A percentile compares a stretch with the other conserved stretches of the same genome.
These are phyloP conservation scores for Antheraea mylitta DNA, from an alignment of 1,140 invertebrate species.

Conservation along the genomic window DNA sequence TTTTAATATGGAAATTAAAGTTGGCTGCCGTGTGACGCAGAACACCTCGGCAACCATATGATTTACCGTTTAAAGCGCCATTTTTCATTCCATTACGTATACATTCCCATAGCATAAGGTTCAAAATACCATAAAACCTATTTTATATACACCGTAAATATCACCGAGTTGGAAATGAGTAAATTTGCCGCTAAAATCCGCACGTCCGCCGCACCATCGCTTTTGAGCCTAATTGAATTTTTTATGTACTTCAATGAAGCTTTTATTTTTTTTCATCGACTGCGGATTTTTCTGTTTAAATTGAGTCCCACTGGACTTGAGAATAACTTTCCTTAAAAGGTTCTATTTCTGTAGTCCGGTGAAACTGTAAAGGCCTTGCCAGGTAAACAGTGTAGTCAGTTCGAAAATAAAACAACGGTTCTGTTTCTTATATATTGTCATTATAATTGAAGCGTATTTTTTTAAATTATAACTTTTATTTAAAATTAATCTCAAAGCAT, in stretches of 20 bases:
- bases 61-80: slow-evolving; percentile 36
- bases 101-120: slow-evolving; percentile 18
- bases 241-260: slow-evolving; percentile 40
- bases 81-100: slow-evolving; percentile 15
- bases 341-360: no score
- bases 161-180: slow-evolving; percentile 13
- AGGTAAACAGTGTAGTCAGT: no score
- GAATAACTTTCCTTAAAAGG: neutral
- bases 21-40: slow-evolving; percentile 60
- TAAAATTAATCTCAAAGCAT: no score
- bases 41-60: slow-evolving; percentile 61
- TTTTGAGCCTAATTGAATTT: slow-evolving; percentile 52
- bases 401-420: no score
- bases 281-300: neutral
- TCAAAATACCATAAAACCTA: slow-evolving; percentile 22
- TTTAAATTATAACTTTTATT: no score
- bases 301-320: neutral
- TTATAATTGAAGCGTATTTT: no score
- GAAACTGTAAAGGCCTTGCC: no score
- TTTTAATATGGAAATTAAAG: slow-evolving; percentile 79
- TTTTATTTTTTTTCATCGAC: slow-evolving; percentile 20
- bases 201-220: slow-evolving; percentile 19
- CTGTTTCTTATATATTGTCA: neutral
- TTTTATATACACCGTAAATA: slow-evolving; percentile 5
- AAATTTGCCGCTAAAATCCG: slow-evolving; percentile 49